Percentiles rank a stretch among this genome's conserved stretches.
These are phyloP conservation scores for Collichthys lucidus DNA, from an alignment of 2,113 vertebrate species.

Conservation along the genomic window DNA sequence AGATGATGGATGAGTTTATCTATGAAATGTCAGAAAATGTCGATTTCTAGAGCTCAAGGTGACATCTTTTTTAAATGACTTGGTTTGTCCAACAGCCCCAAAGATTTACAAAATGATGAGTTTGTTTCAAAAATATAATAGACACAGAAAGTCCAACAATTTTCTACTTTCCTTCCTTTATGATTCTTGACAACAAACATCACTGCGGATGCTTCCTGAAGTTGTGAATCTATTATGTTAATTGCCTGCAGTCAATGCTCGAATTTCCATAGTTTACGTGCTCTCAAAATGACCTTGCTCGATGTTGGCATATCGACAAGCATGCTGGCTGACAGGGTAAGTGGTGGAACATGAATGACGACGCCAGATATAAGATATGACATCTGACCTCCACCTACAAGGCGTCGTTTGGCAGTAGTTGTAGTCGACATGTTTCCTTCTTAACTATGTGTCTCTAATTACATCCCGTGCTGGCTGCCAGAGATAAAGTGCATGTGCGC, in stretches of 20 bases:
- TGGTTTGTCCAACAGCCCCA: too few species aligned
- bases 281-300: conserved; percentile 70
- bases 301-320: conserved; percentile 71
- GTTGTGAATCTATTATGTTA: conserved; percentile 31
- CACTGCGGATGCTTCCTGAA: background rate
- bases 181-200: background rate
- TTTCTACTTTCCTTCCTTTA: background rate
- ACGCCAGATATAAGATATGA: conserved; percentile 43
- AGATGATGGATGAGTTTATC: background rate
- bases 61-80: too few species aligned
- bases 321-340: conserved; percentile 50
- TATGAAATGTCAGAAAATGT: too few species aligned
- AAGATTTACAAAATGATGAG: background rate
- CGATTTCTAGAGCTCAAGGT: too few species aligned
- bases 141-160: background rate
- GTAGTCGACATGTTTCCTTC: conserved; percentile 19
- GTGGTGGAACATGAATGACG: conserved; percentile 60
- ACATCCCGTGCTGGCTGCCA: conserved; percentile 22
- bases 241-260: conserved; percentile 35
- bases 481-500: background rate
- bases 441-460: conserved; percentile 16
- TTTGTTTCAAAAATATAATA: background rate
- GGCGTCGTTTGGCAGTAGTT: conserved; percentile 49
- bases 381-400: conserved; percentile 54
- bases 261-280: conserved; percentile 35